These are phyloP conservation scores for Vollenhovia emeryi DNA, from an alignment of 1,140 invertebrate genomes.

Conservation along the genomic window DNA sequence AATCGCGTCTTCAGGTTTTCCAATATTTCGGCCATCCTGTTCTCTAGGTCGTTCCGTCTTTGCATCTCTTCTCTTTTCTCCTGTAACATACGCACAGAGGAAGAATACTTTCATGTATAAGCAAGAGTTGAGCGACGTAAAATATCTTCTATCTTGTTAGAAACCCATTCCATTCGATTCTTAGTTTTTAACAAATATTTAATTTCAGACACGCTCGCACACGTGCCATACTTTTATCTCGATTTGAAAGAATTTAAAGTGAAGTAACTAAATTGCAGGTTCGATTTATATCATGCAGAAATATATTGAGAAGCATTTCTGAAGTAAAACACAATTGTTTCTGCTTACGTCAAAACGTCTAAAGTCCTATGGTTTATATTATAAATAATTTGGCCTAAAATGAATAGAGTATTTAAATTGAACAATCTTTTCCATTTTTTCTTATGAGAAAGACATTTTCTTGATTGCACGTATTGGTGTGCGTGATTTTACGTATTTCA, in stretches of 20 bases:
- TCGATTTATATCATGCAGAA: not conserved
- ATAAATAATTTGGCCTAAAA: not conserved
- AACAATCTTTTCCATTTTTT: not conserved
- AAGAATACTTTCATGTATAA: not conserved
- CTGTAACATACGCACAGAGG: conserved; percentile 73
- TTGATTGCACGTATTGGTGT: not conserved
- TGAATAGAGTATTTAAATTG: too few species aligned
- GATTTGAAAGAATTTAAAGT: not conserved
- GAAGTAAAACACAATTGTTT: not conserved
- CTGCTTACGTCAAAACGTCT: not conserved
- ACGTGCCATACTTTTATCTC: not conserved
- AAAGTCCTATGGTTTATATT: not conserved
- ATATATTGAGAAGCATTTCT: not conserved
- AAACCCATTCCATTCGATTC: too few species aligned
- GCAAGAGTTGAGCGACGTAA: not conserved
- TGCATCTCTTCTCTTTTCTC: conserved; percentile 71
- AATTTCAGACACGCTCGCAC: not conserved
- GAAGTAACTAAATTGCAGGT: not conserved
- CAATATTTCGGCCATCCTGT: conserved; percentile 77
- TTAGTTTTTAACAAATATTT: not conserved
- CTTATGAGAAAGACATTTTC: not conserved
- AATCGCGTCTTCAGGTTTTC: conserved; percentile 79
- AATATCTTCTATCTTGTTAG: not conserved
- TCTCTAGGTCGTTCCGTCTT: conserved; percentile 74
- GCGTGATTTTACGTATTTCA: not conserved